A percentile compares a stretch with the other conserved stretches of the same genome.
Conservation (phyloP, 2,113 vertebrate genomes). For the Struthio camelus region DNA sequence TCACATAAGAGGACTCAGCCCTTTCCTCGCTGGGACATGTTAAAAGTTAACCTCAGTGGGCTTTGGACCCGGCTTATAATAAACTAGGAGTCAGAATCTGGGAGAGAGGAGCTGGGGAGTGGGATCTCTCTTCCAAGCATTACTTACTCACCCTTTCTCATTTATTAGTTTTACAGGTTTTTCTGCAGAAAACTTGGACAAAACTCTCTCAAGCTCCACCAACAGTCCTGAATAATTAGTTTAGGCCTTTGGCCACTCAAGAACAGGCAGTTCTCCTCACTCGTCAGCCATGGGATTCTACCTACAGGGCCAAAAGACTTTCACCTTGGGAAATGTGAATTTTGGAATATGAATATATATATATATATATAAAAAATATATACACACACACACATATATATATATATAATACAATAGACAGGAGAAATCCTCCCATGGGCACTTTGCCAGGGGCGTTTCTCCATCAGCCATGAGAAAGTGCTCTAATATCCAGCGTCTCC, state of each 20-base stretch:
- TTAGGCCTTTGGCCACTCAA: too few relatives aligned
- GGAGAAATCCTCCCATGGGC: background rate
- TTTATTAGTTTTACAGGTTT: background rate
- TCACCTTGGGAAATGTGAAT: rapidly evolving
- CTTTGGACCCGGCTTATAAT: background rate
- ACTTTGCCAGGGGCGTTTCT: background rate
- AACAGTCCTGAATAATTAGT: too few relatives aligned
- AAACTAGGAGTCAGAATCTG: background rate
- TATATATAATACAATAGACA: background rate
- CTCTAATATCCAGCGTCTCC: too few relatives aligned
- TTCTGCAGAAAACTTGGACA: background rate
- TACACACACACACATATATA: too few relatives aligned
- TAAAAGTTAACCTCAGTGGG: background rate
- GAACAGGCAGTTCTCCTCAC: too few relatives aligned
- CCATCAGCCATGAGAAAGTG: too few relatives aligned
- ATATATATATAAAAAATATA: rapidly evolving
- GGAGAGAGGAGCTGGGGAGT: background rate
- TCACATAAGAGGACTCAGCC: too few relatives aligned
- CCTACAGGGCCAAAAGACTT: too few relatives aligned
- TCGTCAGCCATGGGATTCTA: too few relatives aligned
- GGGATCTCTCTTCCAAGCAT: too few relatives aligned
- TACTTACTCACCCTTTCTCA: rapidly evolving
- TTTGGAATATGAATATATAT: too few relatives aligned
- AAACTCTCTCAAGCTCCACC: too few relatives aligned
- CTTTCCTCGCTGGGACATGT: background rate